phyloP scores from a whole-genome alignment of 2,113 vertebrate genomes.

The Agelaius phoeniceus region DNA sequence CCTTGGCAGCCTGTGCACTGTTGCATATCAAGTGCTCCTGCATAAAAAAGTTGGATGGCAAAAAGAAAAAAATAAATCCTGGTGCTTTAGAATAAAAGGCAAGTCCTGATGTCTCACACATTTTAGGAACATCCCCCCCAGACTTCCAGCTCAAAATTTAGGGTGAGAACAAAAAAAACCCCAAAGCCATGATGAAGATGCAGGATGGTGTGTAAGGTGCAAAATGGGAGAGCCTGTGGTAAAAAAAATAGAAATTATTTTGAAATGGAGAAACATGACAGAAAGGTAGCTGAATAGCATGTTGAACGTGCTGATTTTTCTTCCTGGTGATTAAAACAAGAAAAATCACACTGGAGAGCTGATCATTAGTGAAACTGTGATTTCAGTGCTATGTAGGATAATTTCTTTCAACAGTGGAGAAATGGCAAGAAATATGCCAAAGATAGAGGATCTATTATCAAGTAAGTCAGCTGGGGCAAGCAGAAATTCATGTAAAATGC shows the following conservation, averaged over 20 bases:
- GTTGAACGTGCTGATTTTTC: neutral
- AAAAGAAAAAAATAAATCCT: neutral
- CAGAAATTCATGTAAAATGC: conserved; percentile 24
- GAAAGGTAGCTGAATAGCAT: neutral
- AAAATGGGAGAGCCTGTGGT: neutral
- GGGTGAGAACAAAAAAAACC: neutral
- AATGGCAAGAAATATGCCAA: conserved; percentile 41
- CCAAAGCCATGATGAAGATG: neutral
- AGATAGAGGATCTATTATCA: conserved; percentile 54
- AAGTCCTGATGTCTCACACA: neutral
- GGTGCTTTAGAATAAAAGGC: neutral
- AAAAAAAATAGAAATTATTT: neutral
- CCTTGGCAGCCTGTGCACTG: conserved; percentile 38
- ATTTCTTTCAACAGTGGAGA: conserved; percentile 39
- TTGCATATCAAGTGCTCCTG: neutral
- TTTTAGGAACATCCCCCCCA: neutral
- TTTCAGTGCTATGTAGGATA: conserved; percentile 8
- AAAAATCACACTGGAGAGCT: neutral
- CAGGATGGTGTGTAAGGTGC: neutral
- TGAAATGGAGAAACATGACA: neutral
- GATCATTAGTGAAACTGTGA: conserved; percentile 21
- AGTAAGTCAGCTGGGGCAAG: conserved; percentile 38
- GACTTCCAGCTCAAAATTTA: conserved; percentile 8
- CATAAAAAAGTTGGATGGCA: neutral
- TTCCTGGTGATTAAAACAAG: neutral